Conservation (phyloP, 1,140 invertebrate genomes). For the Diabrotica virgifera region DNA sequence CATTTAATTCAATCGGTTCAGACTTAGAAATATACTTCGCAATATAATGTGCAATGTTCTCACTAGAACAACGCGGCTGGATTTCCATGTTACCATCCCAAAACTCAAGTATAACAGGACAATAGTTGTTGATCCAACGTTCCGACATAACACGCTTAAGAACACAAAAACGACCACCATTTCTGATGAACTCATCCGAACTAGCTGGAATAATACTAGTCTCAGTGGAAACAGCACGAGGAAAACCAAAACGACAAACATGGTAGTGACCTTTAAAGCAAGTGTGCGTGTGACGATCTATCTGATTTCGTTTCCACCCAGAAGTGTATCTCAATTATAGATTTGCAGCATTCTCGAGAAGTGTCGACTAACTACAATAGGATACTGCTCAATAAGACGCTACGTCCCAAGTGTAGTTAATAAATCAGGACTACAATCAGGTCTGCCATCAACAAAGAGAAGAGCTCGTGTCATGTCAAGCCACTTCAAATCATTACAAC, state of each 20-base stretch:
- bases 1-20: neutral
- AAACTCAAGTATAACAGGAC: neutral
- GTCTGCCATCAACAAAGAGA: neutral
- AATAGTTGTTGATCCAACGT: too few species aligned
- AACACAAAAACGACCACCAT: neutral
- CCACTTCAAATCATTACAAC: slow-evolving; percentile 7
- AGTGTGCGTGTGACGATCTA: too few species aligned
- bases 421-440: neutral
- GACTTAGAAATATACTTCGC: neutral
- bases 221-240: neutral
- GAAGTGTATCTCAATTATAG: too few species aligned
- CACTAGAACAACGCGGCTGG: neutral
- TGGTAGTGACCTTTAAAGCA: too few species aligned
- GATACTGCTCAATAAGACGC: neutral
- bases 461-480: neutral
- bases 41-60: neutral
- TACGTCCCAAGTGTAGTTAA: neutral
- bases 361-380: too few species aligned
- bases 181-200: neutral
- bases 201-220: neutral
- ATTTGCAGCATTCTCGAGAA: too few species aligned
- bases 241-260: neutral
- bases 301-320: too few species aligned
- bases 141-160: neutral
- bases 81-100: neutral